Evolutionary conservation across 1,140 invertebrate genomes (phyloP), one percentile per base, ranked within the genome.

Genomic region (Dreissena polymorpha): DNA sequence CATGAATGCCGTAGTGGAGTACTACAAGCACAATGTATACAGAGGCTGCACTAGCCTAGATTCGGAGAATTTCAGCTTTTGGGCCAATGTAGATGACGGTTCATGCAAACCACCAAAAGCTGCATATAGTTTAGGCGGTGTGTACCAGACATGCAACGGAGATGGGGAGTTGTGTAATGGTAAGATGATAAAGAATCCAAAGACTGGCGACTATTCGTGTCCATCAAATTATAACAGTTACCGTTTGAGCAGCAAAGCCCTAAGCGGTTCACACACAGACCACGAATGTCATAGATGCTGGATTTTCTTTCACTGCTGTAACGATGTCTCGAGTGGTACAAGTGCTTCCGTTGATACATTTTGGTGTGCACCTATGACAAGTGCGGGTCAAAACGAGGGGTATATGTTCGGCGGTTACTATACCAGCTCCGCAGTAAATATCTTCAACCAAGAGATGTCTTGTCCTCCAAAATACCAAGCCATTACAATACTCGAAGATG

Each of bases 51-150:
- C 87, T 8, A 65, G 85, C 16, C 10, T 39, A 10, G 84, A 85
- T 60, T 88, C 89, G 10, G 87, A 86, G 1, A 89, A 89, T 74
- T 91, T 91, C 73, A 87, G 74, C 55, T 87, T 85, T 75, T 69
- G 85, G 2, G 87, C 88, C 55, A 90, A 90, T 65, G 49, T 89
- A 13, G 87, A 90, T 69, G 89, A 90, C 57, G 86, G 87, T 12
- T 83, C 87, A 1, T 90, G 89, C 53, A 68, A 85, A 65, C 25
- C 68, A 12, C 74, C 83, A 7, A 21, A 63, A 7, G 86, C 87
- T n/a, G 88, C 88, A 55, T 83, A 86, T 25, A 87, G 87, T 16
- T 91, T 91, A 74, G 90, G 90, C 29, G 89, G 90, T 16, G 82
- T 90, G 14, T 91, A 86, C 55, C 89, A 90, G 76, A 88, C 81